phyloP scores from a whole-genome alignment of 2,113 vertebrate species.

The Geothlypis trichas region DNA sequence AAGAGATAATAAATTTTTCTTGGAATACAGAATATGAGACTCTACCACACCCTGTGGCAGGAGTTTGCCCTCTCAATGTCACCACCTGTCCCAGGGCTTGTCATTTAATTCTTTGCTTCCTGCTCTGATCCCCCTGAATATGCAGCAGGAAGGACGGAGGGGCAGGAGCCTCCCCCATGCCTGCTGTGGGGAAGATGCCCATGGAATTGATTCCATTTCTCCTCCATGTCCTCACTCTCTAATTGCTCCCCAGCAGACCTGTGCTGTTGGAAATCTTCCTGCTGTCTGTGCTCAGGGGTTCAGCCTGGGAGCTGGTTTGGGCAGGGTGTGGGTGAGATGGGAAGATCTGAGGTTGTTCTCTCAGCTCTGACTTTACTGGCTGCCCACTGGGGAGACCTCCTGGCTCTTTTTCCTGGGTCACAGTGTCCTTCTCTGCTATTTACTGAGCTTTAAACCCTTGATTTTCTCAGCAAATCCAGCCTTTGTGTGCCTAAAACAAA shows the following conservation, averaged over 20 bases:
- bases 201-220: background rate
- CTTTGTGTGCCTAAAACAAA: background rate
- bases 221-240: background rate
- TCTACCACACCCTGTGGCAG: background rate
- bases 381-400: background rate
- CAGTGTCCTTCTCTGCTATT: background rate
- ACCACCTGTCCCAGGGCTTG: background rate
- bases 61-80: background rate
- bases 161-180: fast-evolving
- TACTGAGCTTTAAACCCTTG: background rate
- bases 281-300: background rate
- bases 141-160: background rate
- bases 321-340: background rate
- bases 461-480: background rate
- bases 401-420: background rate
- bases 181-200: background rate
- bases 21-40: background rate
- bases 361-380: background rate
- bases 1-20: background rate
- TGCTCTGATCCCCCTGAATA: fast-evolving
- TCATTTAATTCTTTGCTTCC: background rate
- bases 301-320: background rate
- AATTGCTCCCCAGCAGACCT: slow-evolving; percentile 38
- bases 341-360: background rate
- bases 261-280: background rate